Evolutionary conservation across 2,797 vertebrate genomes (phyloP).

Genomic region (Sebastes dallii): DNA sequence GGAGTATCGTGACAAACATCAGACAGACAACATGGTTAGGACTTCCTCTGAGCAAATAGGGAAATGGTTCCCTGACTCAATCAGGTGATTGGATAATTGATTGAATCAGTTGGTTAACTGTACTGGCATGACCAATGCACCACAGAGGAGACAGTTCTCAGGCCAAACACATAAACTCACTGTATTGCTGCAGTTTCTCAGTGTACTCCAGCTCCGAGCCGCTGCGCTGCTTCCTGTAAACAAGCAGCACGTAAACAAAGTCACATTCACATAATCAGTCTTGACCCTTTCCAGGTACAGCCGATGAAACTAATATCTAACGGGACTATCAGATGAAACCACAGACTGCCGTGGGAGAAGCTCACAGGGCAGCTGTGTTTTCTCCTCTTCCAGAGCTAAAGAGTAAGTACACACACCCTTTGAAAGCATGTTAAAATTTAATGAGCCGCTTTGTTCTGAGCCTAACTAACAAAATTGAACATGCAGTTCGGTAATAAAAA

Average conservation of each 20-base stretch:
- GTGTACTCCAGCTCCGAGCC: slow-evolving; percentile 95
- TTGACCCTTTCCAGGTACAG: slow-evolving; percentile 40
- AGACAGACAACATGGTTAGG: not conserved
- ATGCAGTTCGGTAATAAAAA: slow-evolving; percentile 46
- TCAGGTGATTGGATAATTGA: slow-evolving; percentile 72
- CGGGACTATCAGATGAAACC: slow-evolving; percentile 17
- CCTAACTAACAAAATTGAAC: slow-evolving; percentile 57
- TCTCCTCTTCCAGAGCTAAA: not conserved
- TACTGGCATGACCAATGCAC: slow-evolving; percentile 54
- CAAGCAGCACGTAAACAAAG: slow-evolving; percentile 62
- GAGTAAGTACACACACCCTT: slow-evolving; percentile 16
- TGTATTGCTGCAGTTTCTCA: slow-evolving; percentile 97
- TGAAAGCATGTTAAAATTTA: slow-evolving; percentile 62
- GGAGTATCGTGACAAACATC: not conserved
- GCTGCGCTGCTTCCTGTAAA: slow-evolving; percentile 93
- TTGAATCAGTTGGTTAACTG: slow-evolving; percentile 66
- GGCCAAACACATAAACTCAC: slow-evolving; percentile 82
- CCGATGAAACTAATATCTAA: slow-evolving; percentile 17
- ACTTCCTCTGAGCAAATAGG: slow-evolving; percentile 24
- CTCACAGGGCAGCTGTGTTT: not conserved
- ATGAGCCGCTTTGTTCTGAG: slow-evolving; percentile 61
- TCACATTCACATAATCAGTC: slow-evolving; percentile 57
- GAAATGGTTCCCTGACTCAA: slow-evolving; percentile 46
- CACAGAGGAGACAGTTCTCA: slow-evolving; percentile 20
- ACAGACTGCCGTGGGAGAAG: not conserved